These are phyloP conservation scores for Deroplatys truncata DNA, from an alignment of 2,888 invertebrate genomes.

Conservation along the genomic window DNA sequence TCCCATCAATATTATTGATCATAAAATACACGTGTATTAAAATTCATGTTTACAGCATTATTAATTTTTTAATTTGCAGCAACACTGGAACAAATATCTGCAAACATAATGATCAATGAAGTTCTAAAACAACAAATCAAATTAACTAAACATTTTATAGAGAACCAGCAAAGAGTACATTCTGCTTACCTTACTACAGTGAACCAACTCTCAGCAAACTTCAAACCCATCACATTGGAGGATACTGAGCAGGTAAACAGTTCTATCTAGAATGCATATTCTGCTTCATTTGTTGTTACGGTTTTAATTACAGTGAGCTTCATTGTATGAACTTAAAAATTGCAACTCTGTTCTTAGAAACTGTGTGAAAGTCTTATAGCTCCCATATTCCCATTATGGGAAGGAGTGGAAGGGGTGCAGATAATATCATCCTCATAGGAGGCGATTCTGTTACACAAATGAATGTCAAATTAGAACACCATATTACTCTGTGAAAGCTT, in stretches of 20 bases:
- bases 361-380: too few species aligned
- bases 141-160: constrained; percentile 8
- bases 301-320: too few species aligned
- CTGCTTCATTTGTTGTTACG: not conserved
- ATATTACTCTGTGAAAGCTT: too few species aligned
- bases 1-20: not conserved
- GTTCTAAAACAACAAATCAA: constrained; percentile 3
- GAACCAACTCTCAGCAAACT: constrained; percentile 22
- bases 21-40: not conserved
- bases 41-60: not conserved
- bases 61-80: not conserved
- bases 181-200: not conserved
- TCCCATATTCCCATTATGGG: too few species aligned
- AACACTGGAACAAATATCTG: not conserved
- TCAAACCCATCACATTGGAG: constrained; percentile 34
- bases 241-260: constrained; percentile 34
- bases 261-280: not conserved
- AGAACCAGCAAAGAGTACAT: constrained; percentile 4
- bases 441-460: too few species aligned
- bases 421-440: too few species aligned
- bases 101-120: not conserved
- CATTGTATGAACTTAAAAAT: too few species aligned
- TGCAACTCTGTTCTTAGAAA: too few species aligned
- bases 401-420: too few species aligned
- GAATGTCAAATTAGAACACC: too few species aligned